These are phyloP conservation scores for Steinernema feltiae DNA, from an alignment of 1,140 invertebrate species.

Conservation along the genomic window DNA sequence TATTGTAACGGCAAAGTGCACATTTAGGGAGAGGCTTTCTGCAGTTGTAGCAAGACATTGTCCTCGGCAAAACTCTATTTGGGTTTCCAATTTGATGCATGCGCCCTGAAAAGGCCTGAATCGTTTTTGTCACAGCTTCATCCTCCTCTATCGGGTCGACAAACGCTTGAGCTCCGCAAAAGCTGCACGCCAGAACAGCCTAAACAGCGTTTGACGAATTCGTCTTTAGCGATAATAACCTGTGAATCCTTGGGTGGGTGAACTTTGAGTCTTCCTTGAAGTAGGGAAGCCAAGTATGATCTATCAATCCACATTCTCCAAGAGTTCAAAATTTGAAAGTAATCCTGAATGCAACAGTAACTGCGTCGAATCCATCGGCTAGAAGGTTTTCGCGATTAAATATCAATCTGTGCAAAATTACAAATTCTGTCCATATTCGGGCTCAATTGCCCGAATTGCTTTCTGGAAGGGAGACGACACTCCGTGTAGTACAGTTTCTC, in stretches of 20 bases:
- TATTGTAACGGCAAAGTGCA: background rate
- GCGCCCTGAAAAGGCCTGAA: background rate
- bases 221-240: background rate
- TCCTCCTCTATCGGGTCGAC: background rate
- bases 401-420: background rate
- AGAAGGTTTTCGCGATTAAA: background rate
- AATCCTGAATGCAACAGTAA: background rate
- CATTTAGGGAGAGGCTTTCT: conserved; percentile 5
- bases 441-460: background rate
- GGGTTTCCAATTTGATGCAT: background rate
- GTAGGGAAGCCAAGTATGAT: background rate
- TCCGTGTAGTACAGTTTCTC: background rate
- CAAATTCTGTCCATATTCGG: background rate
- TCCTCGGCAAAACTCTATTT: background rate
- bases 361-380: background rate
- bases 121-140: background rate
- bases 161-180: background rate
- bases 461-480: background rate
- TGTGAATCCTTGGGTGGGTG: background rate
- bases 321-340: background rate
- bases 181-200: conserved; percentile 7
- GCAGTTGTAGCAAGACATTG: background rate
- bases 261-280: background rate
- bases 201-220: background rate
- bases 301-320: background rate